phyloP scores from a whole-genome alignment of 1,140 invertebrate species.

The Zophobas morio region DNA sequence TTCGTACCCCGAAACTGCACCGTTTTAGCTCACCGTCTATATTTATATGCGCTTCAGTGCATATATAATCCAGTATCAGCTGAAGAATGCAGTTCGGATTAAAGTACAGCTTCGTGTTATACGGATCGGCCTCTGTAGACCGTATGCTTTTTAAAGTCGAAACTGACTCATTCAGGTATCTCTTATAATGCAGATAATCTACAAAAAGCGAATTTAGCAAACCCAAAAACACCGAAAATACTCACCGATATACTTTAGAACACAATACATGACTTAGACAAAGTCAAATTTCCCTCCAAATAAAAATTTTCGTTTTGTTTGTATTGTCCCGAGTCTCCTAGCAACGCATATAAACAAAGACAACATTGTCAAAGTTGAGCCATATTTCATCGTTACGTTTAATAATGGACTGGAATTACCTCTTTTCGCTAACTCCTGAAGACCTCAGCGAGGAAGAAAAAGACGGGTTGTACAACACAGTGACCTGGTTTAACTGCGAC shows the following conservation, averaged over 20 bases:
- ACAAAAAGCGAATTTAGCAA: background rate
- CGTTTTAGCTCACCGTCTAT: background rate
- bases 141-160: background rate
- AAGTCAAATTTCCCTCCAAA: constrained; percentile 31
- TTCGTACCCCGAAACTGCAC: background rate
- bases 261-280: constrained; percentile 36
- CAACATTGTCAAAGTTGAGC: background rate
- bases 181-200: constrained; percentile 15
- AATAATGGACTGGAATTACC: constrained; percentile 73
- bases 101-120: constrained; percentile 6
- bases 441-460: constrained; percentile 74
- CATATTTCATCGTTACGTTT: background rate
- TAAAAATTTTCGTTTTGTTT: background rate
- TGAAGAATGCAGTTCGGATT: constrained; percentile 22
- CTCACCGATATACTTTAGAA: constrained; percentile 26
- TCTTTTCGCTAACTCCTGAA: constrained; percentile 71
- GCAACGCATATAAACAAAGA: constrained; percentile 31
- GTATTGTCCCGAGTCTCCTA: constrained; percentile 16
- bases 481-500: constrained; percentile 74
- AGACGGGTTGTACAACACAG: constrained; percentile 74
- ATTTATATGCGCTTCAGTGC: constrained; percentile 11
- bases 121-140: background rate
- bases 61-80: constrained; percentile 35
- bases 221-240: background rate
- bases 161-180: background rate